phyloP scores from a whole-genome alignment of 2,797 vertebrate genomes.

The Myotis findleyi region DNA sequence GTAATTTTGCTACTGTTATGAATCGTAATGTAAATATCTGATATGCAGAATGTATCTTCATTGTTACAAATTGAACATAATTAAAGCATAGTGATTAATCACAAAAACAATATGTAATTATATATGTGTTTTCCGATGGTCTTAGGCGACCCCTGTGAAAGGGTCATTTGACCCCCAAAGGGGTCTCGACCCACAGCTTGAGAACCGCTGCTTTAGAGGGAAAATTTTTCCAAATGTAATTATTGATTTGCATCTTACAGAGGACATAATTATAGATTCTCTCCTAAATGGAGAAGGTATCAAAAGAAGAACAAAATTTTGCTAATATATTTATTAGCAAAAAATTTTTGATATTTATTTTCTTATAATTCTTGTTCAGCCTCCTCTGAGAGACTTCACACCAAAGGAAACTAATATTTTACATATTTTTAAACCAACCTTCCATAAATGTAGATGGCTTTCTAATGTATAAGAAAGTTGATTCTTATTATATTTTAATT shows the following conservation, averaged over 20 bases:
- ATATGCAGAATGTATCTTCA: too few relatives aligned
- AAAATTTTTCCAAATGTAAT: slow-evolving; percentile 2
- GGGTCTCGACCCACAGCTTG: too few relatives aligned
- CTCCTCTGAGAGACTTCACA: background rate
- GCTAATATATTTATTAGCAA: background rate
- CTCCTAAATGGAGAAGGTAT: background rate
- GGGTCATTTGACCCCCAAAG: too few relatives aligned
- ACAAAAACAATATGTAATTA: too few relatives aligned
- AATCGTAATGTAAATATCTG: too few relatives aligned
- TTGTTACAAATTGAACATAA: too few relatives aligned
- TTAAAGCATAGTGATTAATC: too few relatives aligned
- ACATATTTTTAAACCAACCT: slow-evolving; percentile 33
- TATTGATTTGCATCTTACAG: slow-evolving; percentile 26
- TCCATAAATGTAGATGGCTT: background rate
- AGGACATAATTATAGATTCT: background rate
- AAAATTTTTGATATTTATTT: slow-evolving; percentile 18
- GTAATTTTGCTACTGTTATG: too few relatives aligned
- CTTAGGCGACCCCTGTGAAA: too few relatives aligned
- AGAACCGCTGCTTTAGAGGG: background rate
- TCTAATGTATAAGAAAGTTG: background rate
- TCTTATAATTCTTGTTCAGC: slow-evolving; percentile 1
- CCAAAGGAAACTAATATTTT: slow-evolving; percentile 37
- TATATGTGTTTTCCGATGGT: too few relatives aligned
- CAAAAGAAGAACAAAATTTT: slow-evolving; percentile 31
- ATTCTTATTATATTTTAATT: slow-evolving; percentile 30